These are phyloP conservation scores for Rhagonycha fulva DNA, from an alignment of 2,888 invertebrate species.

Conservation along the genomic window DNA sequence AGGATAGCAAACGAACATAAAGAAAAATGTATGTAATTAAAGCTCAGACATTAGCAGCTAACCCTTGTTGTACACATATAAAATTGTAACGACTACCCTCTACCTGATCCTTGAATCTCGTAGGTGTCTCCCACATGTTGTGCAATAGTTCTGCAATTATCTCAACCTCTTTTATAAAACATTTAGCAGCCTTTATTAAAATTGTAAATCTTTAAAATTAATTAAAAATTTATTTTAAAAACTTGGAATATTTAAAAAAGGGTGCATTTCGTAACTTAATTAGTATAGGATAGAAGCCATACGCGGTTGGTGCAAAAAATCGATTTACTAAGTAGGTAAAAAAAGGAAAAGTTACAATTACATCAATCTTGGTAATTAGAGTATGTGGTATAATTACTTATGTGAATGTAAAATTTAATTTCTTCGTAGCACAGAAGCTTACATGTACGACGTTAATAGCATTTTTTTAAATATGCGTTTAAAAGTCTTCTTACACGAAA, in stretches of 20 bases:
- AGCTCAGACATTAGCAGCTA: slow-evolving; percentile 47
- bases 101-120: slow-evolving; percentile 28
- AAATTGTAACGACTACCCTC: slow-evolving; percentile 33
- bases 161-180: slow-evolving; percentile 37
- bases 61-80: slow-evolving; percentile 38
- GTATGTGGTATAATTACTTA: slow-evolving; percentile 35
- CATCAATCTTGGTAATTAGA: slow-evolving; percentile 33
- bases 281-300: neutral
- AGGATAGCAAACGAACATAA: slow-evolving; percentile 45
- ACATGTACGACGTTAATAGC: slow-evolving; percentile 27
- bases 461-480: neutral
- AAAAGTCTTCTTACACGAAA: neutral
- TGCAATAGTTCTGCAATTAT: slow-evolving; percentile 58
- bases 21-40: slow-evolving; percentile 50
- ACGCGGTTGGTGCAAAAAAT: neutral
- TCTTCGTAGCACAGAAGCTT: slow-evolving; percentile 36
- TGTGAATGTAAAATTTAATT: slow-evolving; percentile 37
- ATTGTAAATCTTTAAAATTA: slow-evolving; percentile 16
- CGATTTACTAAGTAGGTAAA: neutral
- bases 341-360: slow-evolving; percentile 35
- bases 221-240: neutral
- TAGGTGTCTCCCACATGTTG: slow-evolving; percentile 51
- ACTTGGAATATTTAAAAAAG: neutral
- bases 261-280: neutral
- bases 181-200: slow-evolving; percentile 22